Percentiles rank a stretch among this genome's conserved stretches.
These are phyloP conservation scores for Chrysolina americana DNA, from an alignment of 2,888 invertebrate species.

Conservation along the genomic window DNA sequence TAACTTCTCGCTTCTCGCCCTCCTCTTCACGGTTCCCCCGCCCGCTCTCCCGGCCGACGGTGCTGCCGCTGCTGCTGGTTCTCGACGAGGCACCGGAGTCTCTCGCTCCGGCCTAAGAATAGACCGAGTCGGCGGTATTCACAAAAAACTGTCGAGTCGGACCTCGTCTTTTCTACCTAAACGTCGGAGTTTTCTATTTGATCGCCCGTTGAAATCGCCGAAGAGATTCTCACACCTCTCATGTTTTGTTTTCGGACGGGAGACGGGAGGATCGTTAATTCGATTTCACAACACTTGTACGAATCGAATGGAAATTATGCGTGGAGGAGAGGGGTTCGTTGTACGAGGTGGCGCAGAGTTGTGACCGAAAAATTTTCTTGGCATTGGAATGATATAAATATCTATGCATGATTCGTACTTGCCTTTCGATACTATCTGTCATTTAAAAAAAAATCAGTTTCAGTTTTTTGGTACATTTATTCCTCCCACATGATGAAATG, in stretches of 20 bases:
- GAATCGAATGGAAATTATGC: slow-evolving; percentile 10
- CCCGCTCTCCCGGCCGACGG: too few relatives aligned
- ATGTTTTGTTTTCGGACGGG: slow-evolving; percentile 23
- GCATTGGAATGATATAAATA: too few relatives aligned
- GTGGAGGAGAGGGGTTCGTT: background rate
- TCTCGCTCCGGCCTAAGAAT: slow-evolving; percentile 61
- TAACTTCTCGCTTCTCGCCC: slow-evolving; percentile 67
- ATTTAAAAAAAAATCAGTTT: too few relatives aligned
- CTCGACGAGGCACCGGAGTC: slow-evolving; percentile 33
- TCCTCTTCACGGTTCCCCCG: slow-evolving; percentile 52
- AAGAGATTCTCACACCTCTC: slow-evolving; percentile 56
- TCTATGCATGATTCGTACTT: too few relatives aligned
- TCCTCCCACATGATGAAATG: too few relatives aligned
- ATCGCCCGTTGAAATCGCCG: slow-evolving; percentile 64
- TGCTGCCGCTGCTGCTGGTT: slow-evolving; percentile 56
- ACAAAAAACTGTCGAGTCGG: slow-evolving; percentile 66
- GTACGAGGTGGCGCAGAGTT: too few relatives aligned
- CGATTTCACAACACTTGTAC: background rate
- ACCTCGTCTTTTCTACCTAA: slow-evolving; percentile 62
- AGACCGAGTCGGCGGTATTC: slow-evolving; percentile 70
- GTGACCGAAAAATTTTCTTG: too few relatives aligned
- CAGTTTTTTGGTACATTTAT: too few relatives aligned
- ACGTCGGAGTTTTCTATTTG: slow-evolving; percentile 65
- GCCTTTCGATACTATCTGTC: too few relatives aligned
- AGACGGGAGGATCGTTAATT: slow-evolving; percentile 23